Evolutionary conservation across 2,797 vertebrate genomes (phyloP), one percentile per base, ranked within the genome.

Genomic region (Amphiprion clarkii): DNA sequence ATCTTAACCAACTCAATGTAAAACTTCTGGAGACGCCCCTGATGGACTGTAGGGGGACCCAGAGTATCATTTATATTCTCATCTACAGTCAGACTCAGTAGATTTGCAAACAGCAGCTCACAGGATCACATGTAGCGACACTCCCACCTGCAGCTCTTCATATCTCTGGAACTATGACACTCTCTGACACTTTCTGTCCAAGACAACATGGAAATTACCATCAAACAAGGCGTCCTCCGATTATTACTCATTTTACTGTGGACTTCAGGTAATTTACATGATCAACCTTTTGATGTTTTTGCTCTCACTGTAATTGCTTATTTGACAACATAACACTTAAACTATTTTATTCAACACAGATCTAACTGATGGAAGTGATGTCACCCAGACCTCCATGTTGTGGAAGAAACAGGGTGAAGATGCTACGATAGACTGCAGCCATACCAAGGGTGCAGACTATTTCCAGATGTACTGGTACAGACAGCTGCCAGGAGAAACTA

Each of bases 391-490:
- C 0, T 16, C 33, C 25, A 46, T 42, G 33, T 36, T 87, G 1
- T 88, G 63, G 71, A 5, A 3, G 62, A 2, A 1, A 3, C 25
- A 14, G 19, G 64, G 56, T 0, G 33, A 56, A 0, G 36, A 57
- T 48, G 86, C 29, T 23, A 60, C 70, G 0, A 82, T 90, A 3
- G 2, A 65, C 60, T 93, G 88, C 71, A 89, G 44, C 4, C 87
- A 92, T n/a, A 84, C 12, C 1, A 88, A 80, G 46, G 80, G 27
- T 36, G 0, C 0, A 31, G 0, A 0, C 0, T 86, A 82, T 2
- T 7, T 0, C 5, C 58, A 63, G 13, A 90, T 91, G 87, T 89
- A 88, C 83, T 91, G 90, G 89, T 89, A 82, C 65, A 56, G 67
- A 63, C 78, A 79, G 60, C 68, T 49, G 8, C 67, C 75, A 6